Conservation (phyloP, 2,797 vertebrate species). For the Sebastes flavidus region DNA sequence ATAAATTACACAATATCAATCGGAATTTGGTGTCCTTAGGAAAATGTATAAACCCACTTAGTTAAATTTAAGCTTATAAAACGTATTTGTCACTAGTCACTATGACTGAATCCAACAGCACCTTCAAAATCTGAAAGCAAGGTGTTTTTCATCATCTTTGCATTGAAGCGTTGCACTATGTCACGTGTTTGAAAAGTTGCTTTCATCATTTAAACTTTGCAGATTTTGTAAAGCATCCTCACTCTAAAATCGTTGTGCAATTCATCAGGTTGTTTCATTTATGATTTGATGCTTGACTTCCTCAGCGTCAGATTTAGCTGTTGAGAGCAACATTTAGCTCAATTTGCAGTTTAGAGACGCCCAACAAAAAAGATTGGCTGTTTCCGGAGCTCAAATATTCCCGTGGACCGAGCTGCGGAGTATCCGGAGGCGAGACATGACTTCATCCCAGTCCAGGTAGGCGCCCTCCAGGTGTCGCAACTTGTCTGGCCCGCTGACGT, state of each 20-base stretch:
- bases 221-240: not conserved
- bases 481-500: conserved; percentile 55
- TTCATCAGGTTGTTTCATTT: not conserved
- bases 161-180: conserved; percentile 46
- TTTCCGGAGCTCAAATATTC: conserved; percentile 45
- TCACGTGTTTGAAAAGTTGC: not conserved
- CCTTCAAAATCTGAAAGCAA: not conserved
- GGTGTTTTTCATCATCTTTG: conserved; percentile 6
- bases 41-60: not conserved
- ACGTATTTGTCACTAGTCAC: not conserved
- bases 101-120: not conserved
- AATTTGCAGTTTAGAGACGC: not conserved
- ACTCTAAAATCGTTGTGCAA: not conserved
- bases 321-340: not conserved
- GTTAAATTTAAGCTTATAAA: not conserved
- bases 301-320: not conserved
- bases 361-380: not conserved
- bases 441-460: conserved; percentile 95
- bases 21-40: not conserved
- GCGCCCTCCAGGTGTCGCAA: conserved; percentile 91
- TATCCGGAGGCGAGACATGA: conserved; percentile 91
- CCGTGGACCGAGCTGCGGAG: conserved; percentile 77
- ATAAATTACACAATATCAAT: not conserved
- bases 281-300: not conserved
- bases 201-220: not conserved